phyloP scores from a whole-genome alignment of 2,888 invertebrate species.

The Lydus trimaculatus region DNA sequence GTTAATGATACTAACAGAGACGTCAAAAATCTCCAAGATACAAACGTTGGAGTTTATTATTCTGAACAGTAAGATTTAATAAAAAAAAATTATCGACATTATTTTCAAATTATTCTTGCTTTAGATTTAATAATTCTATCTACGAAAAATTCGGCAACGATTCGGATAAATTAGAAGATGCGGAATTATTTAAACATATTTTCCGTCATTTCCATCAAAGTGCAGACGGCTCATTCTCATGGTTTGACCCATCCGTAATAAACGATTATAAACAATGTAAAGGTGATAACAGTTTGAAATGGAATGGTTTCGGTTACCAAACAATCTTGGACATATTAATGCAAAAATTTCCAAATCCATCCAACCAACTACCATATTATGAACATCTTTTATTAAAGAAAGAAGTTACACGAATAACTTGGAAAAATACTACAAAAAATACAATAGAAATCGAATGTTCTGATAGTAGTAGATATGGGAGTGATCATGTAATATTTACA shows the following conservation, averaged over 20 bases:
- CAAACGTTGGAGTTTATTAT: conserved; percentile 37
- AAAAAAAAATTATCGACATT: neutral
- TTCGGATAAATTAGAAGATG: conserved; percentile 31
- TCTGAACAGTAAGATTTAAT: conserved; percentile 29
- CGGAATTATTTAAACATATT: conserved; percentile 30
- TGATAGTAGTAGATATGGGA: conserved; percentile 62
- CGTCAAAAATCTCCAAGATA: conserved; percentile 18
- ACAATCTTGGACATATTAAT: conserved; percentile 71
- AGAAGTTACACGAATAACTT: conserved; percentile 39
- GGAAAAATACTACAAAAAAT: conserved; percentile 17
- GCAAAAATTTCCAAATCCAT: conserved; percentile 49
- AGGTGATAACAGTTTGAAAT: conserved; percentile 72
- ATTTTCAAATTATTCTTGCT: conserved; percentile 12
- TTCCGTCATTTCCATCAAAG: conserved; percentile 39
- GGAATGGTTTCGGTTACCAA: conserved; percentile 75
- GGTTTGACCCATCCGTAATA: conserved; percentile 71
- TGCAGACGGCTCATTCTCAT: conserved; percentile 63
- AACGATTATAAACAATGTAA: conserved; percentile 73
- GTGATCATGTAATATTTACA: conserved; percentile 71
- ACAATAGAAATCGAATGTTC: conserved; percentile 53
- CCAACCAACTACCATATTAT: conserved; percentile 37
- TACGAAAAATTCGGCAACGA: conserved; percentile 31
- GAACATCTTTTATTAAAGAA: conserved; percentile 44
- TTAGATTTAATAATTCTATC: conserved; percentile 36
- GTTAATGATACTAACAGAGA: neutral